Evolutionary conservation across 2,113 vertebrate species (phyloP), one percentile per base, ranked within the genome.

Genomic region (Rhea americana): DNA sequence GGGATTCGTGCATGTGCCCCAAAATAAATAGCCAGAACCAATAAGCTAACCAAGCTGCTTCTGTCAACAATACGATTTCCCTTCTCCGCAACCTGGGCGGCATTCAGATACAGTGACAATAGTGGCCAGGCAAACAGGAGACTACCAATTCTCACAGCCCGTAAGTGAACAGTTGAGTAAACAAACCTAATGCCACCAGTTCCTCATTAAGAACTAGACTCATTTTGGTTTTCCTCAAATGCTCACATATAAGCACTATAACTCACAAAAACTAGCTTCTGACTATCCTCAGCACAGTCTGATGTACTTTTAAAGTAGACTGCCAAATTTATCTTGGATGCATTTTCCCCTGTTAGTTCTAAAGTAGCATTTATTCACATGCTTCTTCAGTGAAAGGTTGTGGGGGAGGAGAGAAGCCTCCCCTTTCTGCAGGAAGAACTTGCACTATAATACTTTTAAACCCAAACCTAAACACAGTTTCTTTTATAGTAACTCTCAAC

Each of bases 321-420:
- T 82, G 92, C 91, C 84, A 89, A 77, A 88, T 87, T 85, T 71
- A 73, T 90, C 92, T 92, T 81, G 83, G 91, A 95, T 56, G 80
- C 58, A 5, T 68, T 84, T 88, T 77, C 77, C 59, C 65, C 61
- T 19, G 41, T 81, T 89, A 84, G 86, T 72, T 89, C 66, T 75
- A 65, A 82, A 89, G 2, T 65, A 73, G 61, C 74, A 61, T 50
- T 93, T 82, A 77, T 65, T 84, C 39, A 78, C 78, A 48, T n/a
- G 66, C 89, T 58, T 86, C 68, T 86, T 96, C 92, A 89, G 91
- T 92, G 89, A 84, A 90, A 86, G 73, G 16, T 25, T 76, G 61
- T 13, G 56, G 56, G 56, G 35, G 32, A 90, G 66, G 78, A 82
- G 67, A 87, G 45, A 73, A 84, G 8, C 35, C 74, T 78, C 78